Base-by-base conservation (phyloP, 1,140 invertebrate genomes). In the Drosophila bocki region DNA sequence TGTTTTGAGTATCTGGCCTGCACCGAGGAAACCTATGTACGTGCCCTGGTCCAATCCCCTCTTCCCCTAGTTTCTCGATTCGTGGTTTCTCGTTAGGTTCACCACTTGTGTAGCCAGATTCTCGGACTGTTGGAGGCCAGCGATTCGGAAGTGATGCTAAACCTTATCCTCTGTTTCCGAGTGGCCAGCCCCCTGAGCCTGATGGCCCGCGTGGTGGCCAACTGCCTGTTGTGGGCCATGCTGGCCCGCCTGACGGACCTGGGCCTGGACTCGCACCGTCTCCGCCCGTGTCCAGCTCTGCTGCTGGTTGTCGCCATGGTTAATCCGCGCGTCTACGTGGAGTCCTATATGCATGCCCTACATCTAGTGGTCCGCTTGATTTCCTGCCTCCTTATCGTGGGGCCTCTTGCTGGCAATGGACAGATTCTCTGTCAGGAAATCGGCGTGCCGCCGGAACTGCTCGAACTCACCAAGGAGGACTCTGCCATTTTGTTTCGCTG, bases 1-100 rank as follows among this genome's bases (percentile, higher is more conserved):
- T 84, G 82, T 32, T 84, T 85, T 26, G 68, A 85, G 22, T 84
- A 85, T 19, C 41, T 84, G 74, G 82, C 82, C 42, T 84, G 82
- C 78, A 74, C 78, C 7, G 82, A 84, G 45, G 82, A 58, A 47
- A 85, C 59, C 15, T 68, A 84, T 19, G 82, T 80, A 22, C 9
- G n/a, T 51, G 3, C 1, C 5, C 3, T 29, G 26, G 15, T 9
- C 4, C 2, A 32, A 32, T 13, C 6, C 6, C 7, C 0, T 3
- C 3, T 12, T 33, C 1, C 6, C 6, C 9, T 33, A 17, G 0
- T 51, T 29, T 7, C 5, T 29, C 11, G 6, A 33, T 33, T 17
- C 0, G 9, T 13, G 17, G 1, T 51, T 51, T 32, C 6, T 47
- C 1, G 0, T 4, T 48, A 84, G 82, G 37, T 84, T 9, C 74